Base-by-base conservation (phyloP, 2,888 invertebrate genomes). In the Pterobdella sp. region DNA sequence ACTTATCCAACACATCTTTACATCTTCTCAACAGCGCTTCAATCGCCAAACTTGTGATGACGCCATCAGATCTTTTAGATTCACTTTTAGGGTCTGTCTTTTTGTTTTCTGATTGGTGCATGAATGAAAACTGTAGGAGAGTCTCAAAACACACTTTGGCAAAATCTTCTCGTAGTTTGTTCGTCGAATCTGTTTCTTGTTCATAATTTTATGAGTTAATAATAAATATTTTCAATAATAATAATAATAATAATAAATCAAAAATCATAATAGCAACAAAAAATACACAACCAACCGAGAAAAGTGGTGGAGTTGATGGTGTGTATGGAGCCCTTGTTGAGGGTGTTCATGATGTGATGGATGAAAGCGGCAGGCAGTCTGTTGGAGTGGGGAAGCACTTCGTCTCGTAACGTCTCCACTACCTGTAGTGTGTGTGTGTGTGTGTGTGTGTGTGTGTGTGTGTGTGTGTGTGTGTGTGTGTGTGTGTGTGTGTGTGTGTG, bases 81-180 rank as follows among this genome's bases (percentile, higher is more conserved):
- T 56, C 63, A 60, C 29, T 35, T 22, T 36, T 60, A 22, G 34
- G 22, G 29, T 52, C 34, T 3, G 26, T 94, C 95, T 70, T 85
- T 78, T 75, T 82, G 82, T 42, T 84, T 84, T 32, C 85, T 82
- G 80, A 89, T n/a, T 78, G 76, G 52, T 78, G 79, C 91, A 84
- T 79, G 78, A 85, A 87, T 0, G 95, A 95, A 85, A 94, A 95
- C 84, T 95, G 94, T 66, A 96, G 86, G 34, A 96, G 85, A 0
- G 95, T 95, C 84, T 96, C 95, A 81, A 96, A 96, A 82, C 96
- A 96, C 0, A 91, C 91, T 81, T 94, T 91, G 65, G 96, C 95
- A 85, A 96, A 95, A 82, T 95, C 94, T 85, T 96, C 95, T 29
- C 95, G 86, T 77, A 94, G 87, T 75, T 92, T 84, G 14, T 84